Percentiles rank a stretch among this genome's conserved stretches.
Conservation (phyloP, 2,113 vertebrate species). For the Hippoglossus stenolepis region DNA sequence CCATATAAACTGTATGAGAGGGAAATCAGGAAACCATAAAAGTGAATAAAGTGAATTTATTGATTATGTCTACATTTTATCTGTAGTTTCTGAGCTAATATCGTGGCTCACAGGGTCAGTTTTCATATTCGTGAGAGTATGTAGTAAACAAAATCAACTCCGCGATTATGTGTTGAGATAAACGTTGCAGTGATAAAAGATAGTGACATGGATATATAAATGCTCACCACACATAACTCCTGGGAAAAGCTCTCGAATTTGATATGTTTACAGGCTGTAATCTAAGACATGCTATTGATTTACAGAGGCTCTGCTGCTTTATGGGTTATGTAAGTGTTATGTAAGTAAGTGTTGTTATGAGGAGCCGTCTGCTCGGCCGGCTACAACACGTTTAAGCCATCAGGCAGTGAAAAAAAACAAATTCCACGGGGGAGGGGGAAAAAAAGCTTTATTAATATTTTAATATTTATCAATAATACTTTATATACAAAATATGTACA, state of each 20-base stretch:
- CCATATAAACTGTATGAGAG: too few species aligned
- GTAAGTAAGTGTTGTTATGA: conserved; percentile 72
- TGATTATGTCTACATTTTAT: neutral
- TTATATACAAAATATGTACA: conserved; percentile 97
- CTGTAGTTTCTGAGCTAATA: too few species aligned
- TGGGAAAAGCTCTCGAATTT: neutral
- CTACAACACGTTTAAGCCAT: conserved; percentile 55
- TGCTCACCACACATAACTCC: neutral
- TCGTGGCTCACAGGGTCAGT: neutral
- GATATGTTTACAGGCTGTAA: conserved; percentile 58
- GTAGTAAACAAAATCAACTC: neutral
- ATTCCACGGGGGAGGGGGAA: conserved; percentile 82
- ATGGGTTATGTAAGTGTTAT: conserved; percentile 80
- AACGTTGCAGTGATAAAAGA: neutral
- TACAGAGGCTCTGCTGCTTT: conserved; percentile 62
- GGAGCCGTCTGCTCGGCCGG: conserved; percentile 60
- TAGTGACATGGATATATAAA: neutral
- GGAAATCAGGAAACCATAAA: neutral
- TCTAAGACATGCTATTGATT: conserved; percentile 71
- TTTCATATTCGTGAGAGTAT: neutral
- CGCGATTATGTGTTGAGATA: neutral
- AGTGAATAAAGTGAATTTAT: neutral
- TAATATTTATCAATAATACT: conserved; percentile 94
- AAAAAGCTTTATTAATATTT: conserved; percentile 93
- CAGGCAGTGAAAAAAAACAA: conserved; percentile 52